Evolutionary conservation across 1,140 invertebrate species (phyloP), one percentile per base, ranked within the genome.

Genomic region (Drosophila miranda): DNA sequence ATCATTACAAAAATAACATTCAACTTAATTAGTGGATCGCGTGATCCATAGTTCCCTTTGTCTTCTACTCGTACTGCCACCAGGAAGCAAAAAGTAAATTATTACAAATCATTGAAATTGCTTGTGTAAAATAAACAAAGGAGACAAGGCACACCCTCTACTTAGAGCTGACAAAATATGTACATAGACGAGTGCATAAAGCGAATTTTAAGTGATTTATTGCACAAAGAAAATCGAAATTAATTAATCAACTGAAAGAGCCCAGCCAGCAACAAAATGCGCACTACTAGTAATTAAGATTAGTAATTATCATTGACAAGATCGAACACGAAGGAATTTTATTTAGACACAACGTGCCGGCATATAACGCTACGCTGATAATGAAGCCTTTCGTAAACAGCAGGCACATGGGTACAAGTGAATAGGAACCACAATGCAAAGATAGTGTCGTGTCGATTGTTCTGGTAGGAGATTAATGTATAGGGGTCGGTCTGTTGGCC

Each of bases 221-320:
- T 53, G 23, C 66, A 83, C 76, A 83, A 79, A 69, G 76, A 57
- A 51, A 55, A 43, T 45, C 19, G 6, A 71, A 54, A 79, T 56
- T 67, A 60, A 81, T 60, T 78, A 78, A 75, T 76, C 78, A 80
- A 75, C 67, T 34, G 67, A 63, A 52, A 38, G 7, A 19, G 54
- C 42, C 41, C 48, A 38, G 6, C 41, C 6, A 23, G 28, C 59
- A 45, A 21, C 30, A 13, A 64, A 73, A 63, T 73, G 73, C 72
- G 60, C 72, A 79, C 16, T 73, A 67, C 16, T 60, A 66, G 43
- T 21, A 3, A 57, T 45, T 61, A 54, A 83, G 34, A 52, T 42
- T 58, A 49, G 51, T 52, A 42, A 68, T 76, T 59, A 73, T 80
- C 52, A 73, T 76, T 73, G 45, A 28, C 52, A 56, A 41, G 49